These are phyloP conservation scores for Chinchilla lanigera DNA, from an alignment of 2,113 vertebrate species.

Conservation along the genomic window DNA sequence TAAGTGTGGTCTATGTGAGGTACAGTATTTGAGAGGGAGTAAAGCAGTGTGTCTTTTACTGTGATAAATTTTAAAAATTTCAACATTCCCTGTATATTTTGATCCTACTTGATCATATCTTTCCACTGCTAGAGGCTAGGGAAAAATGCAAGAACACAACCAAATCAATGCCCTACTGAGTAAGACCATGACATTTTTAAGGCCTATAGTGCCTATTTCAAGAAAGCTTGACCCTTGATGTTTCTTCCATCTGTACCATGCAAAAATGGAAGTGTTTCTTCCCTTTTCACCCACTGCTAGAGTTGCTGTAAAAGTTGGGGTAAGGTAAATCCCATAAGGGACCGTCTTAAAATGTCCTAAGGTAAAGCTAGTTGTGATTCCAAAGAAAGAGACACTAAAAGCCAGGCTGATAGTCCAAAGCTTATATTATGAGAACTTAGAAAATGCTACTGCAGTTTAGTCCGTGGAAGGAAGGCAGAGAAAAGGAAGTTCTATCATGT, in stretches of 20 bases:
- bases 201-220: background rate
- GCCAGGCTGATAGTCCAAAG: background rate
- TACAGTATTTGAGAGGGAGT: background rate
- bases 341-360: background rate
- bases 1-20: background rate
- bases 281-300: background rate
- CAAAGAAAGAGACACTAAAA: background rate
- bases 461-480: background rate
- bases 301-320: background rate
- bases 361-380: background rate
- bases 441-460: background rate
- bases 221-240: background rate
- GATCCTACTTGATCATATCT: background rate
- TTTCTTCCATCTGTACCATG: background rate
- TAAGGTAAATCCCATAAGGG: background rate
- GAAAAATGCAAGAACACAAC: background rate
- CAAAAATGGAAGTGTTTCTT: background rate
- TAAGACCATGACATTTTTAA: constrained; percentile 19
- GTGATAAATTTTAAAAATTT: background rate
- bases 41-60: background rate
- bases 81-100: background rate
- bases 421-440: background rate
- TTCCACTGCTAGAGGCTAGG: background rate
- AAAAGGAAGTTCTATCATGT: background rate
- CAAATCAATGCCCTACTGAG: background rate